These are phyloP conservation scores for Aptenodytes forsteri DNA, from an alignment of 2,113 vertebrate species.

Conservation along the genomic window DNA sequence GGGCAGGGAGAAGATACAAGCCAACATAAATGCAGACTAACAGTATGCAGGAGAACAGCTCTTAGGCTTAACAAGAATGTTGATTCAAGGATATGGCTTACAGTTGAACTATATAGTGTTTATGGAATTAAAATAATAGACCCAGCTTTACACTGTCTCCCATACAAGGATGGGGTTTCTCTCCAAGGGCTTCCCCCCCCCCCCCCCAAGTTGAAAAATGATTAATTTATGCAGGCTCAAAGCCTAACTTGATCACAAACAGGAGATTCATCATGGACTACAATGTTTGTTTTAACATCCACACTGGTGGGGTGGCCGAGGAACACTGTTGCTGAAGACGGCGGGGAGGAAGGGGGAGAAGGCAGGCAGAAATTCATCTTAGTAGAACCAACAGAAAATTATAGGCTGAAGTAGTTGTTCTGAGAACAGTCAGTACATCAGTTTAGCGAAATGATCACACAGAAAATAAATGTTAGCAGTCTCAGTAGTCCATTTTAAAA, in stretches of 20 bases:
- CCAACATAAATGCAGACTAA: conserved; percentile 59
- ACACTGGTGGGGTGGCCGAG: not conserved
- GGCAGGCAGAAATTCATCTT: not conserved
- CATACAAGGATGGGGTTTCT: not conserved
- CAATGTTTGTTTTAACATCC: conserved; percentile 25
- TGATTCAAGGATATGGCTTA: not conserved
- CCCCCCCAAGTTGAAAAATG: not conserved
- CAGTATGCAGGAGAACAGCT: conserved; percentile 6
- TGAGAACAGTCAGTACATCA: not conserved
- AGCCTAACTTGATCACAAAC: conserved; percentile 25
- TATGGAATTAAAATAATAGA: not conserved
- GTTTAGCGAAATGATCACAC: not conserved
- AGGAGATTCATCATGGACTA: conserved; percentile 24
- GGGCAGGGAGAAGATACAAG: conserved; percentile 48
- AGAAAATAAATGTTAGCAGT: not conserved
- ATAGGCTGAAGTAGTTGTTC: not conserved
- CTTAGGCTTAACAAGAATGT: not conserved
- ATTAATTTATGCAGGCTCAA: conserved; percentile 35
- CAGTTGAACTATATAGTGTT: not conserved
- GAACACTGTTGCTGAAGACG: not conserved
- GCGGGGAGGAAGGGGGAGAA: not conserved
- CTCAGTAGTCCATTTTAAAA: not conserved
- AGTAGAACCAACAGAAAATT: not conserved
- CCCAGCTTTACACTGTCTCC: conserved; percentile 1
- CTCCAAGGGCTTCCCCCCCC: not conserved